Evolutionary conservation across 2,113 vertebrate genomes (phyloP).

Genomic region (Pygoscelis antarcticus): DNA sequence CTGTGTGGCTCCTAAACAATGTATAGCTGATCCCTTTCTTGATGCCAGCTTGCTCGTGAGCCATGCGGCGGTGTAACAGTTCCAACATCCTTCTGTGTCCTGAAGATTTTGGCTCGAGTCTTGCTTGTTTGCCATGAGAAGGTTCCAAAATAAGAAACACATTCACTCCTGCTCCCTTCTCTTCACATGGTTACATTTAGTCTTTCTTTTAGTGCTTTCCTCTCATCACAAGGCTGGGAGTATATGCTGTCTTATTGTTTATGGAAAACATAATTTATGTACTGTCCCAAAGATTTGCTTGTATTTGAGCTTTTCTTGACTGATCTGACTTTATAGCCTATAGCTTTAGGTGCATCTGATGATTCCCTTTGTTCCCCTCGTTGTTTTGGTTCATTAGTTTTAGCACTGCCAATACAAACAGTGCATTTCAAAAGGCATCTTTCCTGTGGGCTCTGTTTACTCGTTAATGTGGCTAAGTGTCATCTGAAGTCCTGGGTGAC

Average conservation of each 20-base stretch:
- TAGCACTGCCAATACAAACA: constrained; percentile 54
- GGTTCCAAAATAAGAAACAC: constrained; percentile 51
- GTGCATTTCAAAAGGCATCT: constrained; percentile 44
- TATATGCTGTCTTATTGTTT: not conserved
- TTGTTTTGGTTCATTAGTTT: constrained; percentile 49
- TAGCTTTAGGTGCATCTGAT: constrained; percentile 34
- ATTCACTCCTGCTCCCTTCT: constrained; percentile 13
- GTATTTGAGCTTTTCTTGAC: not conserved
- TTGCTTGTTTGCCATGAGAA: constrained; percentile 47
- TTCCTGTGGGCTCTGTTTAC: constrained; percentile 60
- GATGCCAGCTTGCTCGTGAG: not conserved
- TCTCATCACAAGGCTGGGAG: not conserved
- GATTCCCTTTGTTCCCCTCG: not conserved
- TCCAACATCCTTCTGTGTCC: constrained; percentile 47
- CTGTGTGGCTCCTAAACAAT: constrained; percentile 32
- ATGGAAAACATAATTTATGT: not conserved
- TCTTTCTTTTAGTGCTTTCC: constrained; percentile 13
- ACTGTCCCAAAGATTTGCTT: not conserved
- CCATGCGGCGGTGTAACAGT: not conserved
- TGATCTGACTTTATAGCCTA: not conserved
- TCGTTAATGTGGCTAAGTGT: constrained; percentile 58
- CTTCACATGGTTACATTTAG: constrained; percentile 14
- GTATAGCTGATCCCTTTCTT: constrained; percentile 7
- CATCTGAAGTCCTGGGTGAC: constrained; percentile 49
- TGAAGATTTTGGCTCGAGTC: constrained; percentile 31